A percentile compares a stretch with the other conserved stretches of the same genome.
Evolutionary conservation across 2,113 vertebrate species (phyloP).

Genomic region (Microcebus ravelobensis): DNA sequence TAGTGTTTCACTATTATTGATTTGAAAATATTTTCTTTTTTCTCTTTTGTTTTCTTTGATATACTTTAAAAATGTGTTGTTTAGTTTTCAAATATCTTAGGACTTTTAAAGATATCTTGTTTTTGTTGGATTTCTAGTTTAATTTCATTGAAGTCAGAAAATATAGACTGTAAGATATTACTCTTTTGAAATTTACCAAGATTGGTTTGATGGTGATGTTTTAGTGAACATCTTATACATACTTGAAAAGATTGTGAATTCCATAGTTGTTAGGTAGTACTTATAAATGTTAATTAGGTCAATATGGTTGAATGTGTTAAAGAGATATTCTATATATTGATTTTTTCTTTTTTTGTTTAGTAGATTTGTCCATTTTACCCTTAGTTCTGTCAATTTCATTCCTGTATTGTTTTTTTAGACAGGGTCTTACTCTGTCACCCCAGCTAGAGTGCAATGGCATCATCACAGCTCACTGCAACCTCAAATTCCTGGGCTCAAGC

Average conservation of each 20-base stretch:
- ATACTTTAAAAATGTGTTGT: not conserved
- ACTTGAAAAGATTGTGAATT: not conserved
- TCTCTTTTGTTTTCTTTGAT: not conserved
- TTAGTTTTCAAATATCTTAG: not conserved
- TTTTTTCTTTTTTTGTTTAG: not conserved
- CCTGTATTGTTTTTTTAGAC: too few species aligned
- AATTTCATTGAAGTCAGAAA: slow-evolving; percentile 14
- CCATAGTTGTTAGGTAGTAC: not conserved
- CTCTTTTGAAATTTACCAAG: not conserved
- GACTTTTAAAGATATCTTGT: slow-evolving; percentile 2
- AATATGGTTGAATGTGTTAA: not conserved
- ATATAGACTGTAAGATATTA: not conserved
- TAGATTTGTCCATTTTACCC: not conserved
- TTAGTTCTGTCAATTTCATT: not conserved
- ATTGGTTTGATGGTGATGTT: not conserved
- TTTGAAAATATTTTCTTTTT: slow-evolving; percentile 3
- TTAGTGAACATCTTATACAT: not conserved
- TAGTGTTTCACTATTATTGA: not conserved
- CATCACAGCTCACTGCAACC: too few species aligned
- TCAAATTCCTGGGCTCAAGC: too few species aligned
- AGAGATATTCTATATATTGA: not conserved
- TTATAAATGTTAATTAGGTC: not conserved
- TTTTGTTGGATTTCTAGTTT: slow-evolving; percentile 16
- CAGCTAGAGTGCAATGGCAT: too few species aligned
- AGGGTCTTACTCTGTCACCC: too few species aligned